Evolutionary conservation across 2,797 vertebrate genomes (phyloP).

Genomic region (Picus viridis): DNA sequence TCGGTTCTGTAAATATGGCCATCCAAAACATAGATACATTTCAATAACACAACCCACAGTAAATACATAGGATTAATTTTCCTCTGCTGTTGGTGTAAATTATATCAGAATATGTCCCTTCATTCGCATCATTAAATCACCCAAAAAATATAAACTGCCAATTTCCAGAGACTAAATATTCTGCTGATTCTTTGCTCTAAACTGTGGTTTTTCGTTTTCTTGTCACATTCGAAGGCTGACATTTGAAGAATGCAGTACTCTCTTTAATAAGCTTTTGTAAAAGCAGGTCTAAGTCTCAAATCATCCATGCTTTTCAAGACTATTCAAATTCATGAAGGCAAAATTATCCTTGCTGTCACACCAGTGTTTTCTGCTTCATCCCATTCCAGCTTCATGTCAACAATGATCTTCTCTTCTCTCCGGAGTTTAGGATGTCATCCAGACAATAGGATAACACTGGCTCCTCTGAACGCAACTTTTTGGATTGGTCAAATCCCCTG

Average conservation of each 20-base stretch:
- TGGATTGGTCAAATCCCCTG: background rate
- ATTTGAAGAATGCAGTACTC: conserved; percentile 57
- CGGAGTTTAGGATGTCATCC: conserved; percentile 12
- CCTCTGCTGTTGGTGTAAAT: conserved; percentile 24
- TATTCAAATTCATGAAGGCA: conserved; percentile 66
- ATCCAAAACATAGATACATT: background rate
- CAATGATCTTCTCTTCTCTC: conserved; percentile 25
- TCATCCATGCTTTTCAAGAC: conserved; percentile 60
- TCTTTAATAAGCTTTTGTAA: conserved; percentile 43
- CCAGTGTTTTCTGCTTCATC: conserved; percentile 57
- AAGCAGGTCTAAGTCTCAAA: conserved; percentile 55
- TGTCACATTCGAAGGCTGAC: conserved; percentile 63
- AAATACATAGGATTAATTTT: background rate
- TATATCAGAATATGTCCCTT: conserved; percentile 36
- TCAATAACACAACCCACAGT: background rate
- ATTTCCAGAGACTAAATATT: conserved; percentile 65
- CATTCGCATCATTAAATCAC: conserved; percentile 48
- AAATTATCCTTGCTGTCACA: conserved; percentile 70
- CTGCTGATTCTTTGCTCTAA: conserved; percentile 65
- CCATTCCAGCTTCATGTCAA: conserved; percentile 45
- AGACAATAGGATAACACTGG: conserved; percentile 24
- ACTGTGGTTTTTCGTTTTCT: conserved; percentile 52
- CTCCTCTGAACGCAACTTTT: background rate
- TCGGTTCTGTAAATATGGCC: background rate
- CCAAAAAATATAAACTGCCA: conserved; percentile 56